A percentile compares a stretch with the other conserved stretches of the same genome.
These are phyloP conservation scores for Lymantria dispar DNA, from an alignment of 2,888 invertebrate species.

Conservation along the genomic window DNA sequence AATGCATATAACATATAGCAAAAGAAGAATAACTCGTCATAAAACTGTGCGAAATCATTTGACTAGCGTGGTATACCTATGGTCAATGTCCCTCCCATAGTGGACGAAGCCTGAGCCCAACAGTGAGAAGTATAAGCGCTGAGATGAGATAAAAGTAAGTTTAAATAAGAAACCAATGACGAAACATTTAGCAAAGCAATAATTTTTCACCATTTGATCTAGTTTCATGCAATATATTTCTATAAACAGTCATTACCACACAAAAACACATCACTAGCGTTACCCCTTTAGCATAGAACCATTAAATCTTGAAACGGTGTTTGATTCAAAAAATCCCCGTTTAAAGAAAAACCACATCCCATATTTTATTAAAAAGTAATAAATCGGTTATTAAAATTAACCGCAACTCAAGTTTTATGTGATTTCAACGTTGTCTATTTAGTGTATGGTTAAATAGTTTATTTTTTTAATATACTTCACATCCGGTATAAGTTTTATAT, in stretches of 20 bases:
- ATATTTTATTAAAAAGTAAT: slow-evolving; percentile 60
- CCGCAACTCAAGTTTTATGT: slow-evolving; percentile 60
- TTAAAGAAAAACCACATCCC: slow-evolving; percentile 68
- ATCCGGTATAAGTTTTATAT: slow-evolving; percentile 74
- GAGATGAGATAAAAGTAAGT: too few species aligned
- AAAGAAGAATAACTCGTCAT: too few species aligned
- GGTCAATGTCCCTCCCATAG: too few species aligned
- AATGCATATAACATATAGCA: too few species aligned
- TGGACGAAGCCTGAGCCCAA: too few species aligned
- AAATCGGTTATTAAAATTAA: slow-evolving; percentile 60
- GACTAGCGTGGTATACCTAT: too few species aligned
- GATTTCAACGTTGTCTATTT: slow-evolving; percentile 57
- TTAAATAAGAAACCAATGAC: background rate
- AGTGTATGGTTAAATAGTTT: slow-evolving; percentile 67
- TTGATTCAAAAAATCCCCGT: slow-evolving; percentile 42
- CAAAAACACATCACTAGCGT: slow-evolving; percentile 31
- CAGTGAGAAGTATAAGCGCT: too few species aligned
- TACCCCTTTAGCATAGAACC: slow-evolving; percentile 43
- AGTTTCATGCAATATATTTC: background rate
- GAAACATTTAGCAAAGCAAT: background rate
- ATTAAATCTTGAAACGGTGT: slow-evolving; percentile 50
- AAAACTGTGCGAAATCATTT: too few species aligned
- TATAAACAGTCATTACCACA: slow-evolving; percentile 20
- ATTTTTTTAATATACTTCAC: slow-evolving; percentile 68
- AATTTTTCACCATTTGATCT: background rate